phyloP scores from a whole-genome alignment of 2,888 invertebrate genomes.

The Himalopsyche tibetana region DNA sequence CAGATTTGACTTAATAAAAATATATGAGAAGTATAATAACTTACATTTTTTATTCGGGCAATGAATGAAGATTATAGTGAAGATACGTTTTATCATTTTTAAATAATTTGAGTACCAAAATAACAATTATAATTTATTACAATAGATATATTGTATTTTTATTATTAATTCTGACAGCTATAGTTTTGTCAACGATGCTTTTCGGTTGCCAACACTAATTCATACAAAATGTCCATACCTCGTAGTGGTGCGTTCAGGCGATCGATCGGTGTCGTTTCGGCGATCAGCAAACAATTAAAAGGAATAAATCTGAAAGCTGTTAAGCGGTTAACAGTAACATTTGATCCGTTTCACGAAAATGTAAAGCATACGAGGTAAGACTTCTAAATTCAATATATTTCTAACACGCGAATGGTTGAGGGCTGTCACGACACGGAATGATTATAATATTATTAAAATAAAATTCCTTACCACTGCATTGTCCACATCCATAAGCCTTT shows the following conservation, averaged over 20 bases:
- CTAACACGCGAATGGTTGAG: neutral
- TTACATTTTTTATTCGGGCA: too few species aligned
- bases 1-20: too few species aligned
- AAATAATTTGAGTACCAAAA: too few species aligned
- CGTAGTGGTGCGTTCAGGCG: conserved; percentile 82
- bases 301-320: conserved; percentile 87
- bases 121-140: too few species aligned
- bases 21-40: too few species aligned
- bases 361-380: conserved; percentile 79
- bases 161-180: too few species aligned
- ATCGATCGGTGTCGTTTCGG: conserved; percentile 83
- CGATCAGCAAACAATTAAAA: conserved; percentile 84
- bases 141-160: too few species aligned
- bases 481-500: conserved; percentile 76
- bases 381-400: too few species aligned
- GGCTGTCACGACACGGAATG: neutral
- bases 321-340: conserved; percentile 85
- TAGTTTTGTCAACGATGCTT: too few species aligned
- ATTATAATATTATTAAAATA: conserved; percentile 8
- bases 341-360: conserved; percentile 89
- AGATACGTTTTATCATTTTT: too few species aligned
- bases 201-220: neutral
- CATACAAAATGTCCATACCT: conserved; percentile 82
- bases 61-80: too few species aligned
- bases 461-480: conserved; percentile 71